A percentile compares a stretch with the other conserved stretches of the same genome.
Evolutionary conservation across 2,888 invertebrate genomes (phyloP).

Genomic region (Pandemis corylana): DNA sequence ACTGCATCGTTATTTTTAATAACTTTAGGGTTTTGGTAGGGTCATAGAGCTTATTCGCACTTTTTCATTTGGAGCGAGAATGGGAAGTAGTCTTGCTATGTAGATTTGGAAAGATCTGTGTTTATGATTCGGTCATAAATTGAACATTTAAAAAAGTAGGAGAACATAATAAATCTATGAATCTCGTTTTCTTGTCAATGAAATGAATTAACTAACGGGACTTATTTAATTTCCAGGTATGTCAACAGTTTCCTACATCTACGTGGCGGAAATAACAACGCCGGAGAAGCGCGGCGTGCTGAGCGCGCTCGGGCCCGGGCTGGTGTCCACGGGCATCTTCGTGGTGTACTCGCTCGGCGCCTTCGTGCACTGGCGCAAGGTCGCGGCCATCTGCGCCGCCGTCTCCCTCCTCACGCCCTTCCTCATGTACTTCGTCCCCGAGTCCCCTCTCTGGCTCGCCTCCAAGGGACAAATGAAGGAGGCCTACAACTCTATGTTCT

Average conservation of each 20-base stretch:
- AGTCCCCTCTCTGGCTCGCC: conserved; percentile 88
- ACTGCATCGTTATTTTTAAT: background rate
- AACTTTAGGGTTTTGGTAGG: background rate
- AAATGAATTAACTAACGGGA: background rate
- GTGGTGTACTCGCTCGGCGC: conserved; percentile 88
- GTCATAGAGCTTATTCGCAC: background rate
- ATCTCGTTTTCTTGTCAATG: no score
- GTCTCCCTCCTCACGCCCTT: conserved; percentile 84
- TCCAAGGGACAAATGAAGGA: conserved; percentile 85
- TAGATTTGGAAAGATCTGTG: background rate
- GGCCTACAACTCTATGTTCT: conserved; percentile 86
- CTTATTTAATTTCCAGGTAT: conserved; percentile 80
- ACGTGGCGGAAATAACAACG: conserved; percentile 88
- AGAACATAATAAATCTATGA: no score
- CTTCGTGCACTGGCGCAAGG: conserved; percentile 87
- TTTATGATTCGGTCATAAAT: no score
- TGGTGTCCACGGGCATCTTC: conserved; percentile 89
- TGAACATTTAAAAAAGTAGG: no score
- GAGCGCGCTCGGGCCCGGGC: conserved; percentile 88
- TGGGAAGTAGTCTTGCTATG: background rate
- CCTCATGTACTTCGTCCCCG: conserved; percentile 87
- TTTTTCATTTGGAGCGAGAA: background rate
- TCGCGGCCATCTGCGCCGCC: conserved; percentile 87
- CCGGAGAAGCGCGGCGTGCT: conserved; percentile 88
- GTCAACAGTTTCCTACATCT: conserved; percentile 88